Base-by-base conservation (phyloP, 2,113 vertebrate genomes). In the Telmatochromis sp. region DNA sequence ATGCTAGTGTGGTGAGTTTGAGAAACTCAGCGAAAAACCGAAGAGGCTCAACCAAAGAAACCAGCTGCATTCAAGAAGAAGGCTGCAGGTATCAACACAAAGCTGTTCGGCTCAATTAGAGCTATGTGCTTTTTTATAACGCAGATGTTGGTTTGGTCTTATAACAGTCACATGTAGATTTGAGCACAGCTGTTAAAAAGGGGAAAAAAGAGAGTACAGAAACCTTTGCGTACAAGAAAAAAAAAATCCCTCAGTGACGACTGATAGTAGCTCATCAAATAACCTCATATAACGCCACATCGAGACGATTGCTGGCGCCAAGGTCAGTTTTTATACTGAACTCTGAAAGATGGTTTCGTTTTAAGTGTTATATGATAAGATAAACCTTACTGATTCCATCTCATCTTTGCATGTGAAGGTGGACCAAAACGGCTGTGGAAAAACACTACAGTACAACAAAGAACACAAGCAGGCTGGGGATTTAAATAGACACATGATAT, bases 1-100 rank as follows among this genome's bases (percentile, higher is more conserved):
- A 5, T 17, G 3, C 2, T 12, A 1, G 2, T 42, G 21, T 47
- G 21, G 15, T 3, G 12, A 81, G 6, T 19, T 10, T 14, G 13
- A 53, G 0, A 35, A 45, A 85, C 89, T 57, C 91, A 91, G 37
- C 26, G 83, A 19, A 96, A 92, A 90, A 6, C 97, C 23, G 97
- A 97, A 93, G 96, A 94, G 79, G 23, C 91, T 4, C 87, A 92
- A 1, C 88, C 93, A 21, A 98, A 98, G 93, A 97, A 97, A 86
- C 55, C 94, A 2, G 10, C 84, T 7, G 70, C 91, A 10, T 3
- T 96, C 15, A 97, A 95, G 92, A 96, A 97, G 91, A 96, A 97
- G 90, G 63, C 83, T 14, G 17, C 90, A 81, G 95, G 85, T 96
- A 88, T 49, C 7, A 9, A 45, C 6, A 81, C 23, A 5, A 19